These are phyloP conservation scores for Streptopelia turtur DNA, from an alignment of 2,797 vertebrate species.

Conservation along the genomic window DNA sequence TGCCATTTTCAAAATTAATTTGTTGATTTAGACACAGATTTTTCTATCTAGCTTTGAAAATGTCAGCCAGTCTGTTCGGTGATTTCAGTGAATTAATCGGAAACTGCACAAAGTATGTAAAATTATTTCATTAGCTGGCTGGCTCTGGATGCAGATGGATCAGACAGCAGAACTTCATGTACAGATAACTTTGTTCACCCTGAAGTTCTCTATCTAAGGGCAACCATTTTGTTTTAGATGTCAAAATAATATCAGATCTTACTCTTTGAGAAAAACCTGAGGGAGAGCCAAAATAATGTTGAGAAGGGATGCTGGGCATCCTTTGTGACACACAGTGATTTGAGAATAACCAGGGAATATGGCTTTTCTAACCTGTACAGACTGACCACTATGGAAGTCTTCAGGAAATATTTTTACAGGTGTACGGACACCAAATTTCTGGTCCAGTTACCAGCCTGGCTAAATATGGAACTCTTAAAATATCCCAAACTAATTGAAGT, in stretches of 20 bases:
- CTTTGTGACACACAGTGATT: background rate
- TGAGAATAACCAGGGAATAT: background rate
- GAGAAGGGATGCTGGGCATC: background rate
- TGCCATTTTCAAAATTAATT: background rate
- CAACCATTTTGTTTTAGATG: background rate
- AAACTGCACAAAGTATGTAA: background rate
- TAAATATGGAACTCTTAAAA: background rate
- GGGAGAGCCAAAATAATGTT: background rate
- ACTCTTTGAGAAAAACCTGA: background rate
- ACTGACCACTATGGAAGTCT: background rate
- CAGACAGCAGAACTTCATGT: background rate
- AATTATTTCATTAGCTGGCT: background rate
- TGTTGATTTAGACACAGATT: background rate
- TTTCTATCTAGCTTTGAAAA: background rate
- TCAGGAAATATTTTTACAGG: background rate
- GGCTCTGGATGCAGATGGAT: background rate
- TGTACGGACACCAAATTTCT: background rate
- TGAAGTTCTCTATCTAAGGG: background rate
- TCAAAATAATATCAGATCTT: background rate
- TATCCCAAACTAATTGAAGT: background rate
- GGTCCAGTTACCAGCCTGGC: background rate
- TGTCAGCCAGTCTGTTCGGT: background rate
- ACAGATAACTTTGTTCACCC: background rate
- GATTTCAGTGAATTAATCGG: background rate
- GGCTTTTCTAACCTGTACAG: background rate